These are phyloP conservation scores for Acipenser oxyrinchus DNA, from an alignment of 2,797 vertebrate species.

Conservation along the genomic window DNA sequence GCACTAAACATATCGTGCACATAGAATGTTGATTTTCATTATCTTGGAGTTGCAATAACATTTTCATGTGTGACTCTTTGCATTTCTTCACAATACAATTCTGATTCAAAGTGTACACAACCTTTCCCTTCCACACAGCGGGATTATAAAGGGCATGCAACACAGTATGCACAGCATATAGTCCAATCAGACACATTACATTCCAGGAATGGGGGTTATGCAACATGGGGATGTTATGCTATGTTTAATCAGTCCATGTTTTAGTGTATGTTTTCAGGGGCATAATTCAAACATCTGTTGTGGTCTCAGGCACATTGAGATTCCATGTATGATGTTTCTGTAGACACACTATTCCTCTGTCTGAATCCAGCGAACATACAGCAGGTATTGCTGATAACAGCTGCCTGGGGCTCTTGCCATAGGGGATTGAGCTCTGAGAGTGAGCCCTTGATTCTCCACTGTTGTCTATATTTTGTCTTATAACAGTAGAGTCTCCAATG, in stretches of 20 bases:
- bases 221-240: not conserved
- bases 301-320: not conserved
- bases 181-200: not conserved
- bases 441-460: slow-evolving; percentile 3
- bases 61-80: no score
- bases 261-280: slow-evolving; percentile 8
- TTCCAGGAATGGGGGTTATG: not conserved
- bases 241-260: slow-evolving; percentile 5
- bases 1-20: no score
- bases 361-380: not conserved
- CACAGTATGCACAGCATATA: no score
- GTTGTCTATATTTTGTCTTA: no score
- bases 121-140: no score
- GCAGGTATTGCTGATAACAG: not conserved
- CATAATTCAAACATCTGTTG: slow-evolving; percentile 14
- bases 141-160: no score
- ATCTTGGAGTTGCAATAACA: no score
- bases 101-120: no score
- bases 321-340: slow-evolving; percentile 7
- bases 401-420: slow-evolving; percentile 1
- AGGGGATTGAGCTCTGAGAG: not conserved
- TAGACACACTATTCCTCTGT: slow-evolving; percentile 9
- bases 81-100: no score
- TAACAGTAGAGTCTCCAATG: no score
- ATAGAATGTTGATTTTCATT: no score